Conservation (phyloP, 1,140 invertebrate species). For the Hylyphantes graminicola region DNA sequence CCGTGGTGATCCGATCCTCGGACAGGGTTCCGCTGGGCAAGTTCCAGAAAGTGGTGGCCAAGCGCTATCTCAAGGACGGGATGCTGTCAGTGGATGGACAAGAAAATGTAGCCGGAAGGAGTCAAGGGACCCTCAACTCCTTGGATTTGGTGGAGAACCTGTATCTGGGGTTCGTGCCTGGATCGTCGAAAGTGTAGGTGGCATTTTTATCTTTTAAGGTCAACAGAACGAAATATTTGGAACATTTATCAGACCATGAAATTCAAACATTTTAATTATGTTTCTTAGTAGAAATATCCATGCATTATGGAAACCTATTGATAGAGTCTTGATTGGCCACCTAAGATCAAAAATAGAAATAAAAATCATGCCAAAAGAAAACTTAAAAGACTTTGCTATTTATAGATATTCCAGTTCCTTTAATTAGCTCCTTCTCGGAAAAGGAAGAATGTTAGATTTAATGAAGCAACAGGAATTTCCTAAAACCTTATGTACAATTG, state of each 20-base stretch:
- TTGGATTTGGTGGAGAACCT: conserved; percentile 85
- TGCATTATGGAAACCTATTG: too few relatives aligned
- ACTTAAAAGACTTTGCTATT: too few relatives aligned
- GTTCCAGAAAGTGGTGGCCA: conserved; percentile 83
- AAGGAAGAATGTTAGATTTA: too few relatives aligned
- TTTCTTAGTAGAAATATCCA: too few relatives aligned
- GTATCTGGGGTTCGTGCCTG: conserved; percentile 83
- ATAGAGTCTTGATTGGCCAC: too few relatives aligned
- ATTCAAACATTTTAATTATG: too few relatives aligned
- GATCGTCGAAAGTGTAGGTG: conserved; percentile 65
- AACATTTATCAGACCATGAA: neutral
- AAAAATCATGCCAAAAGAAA: too few relatives aligned
- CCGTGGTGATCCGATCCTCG: conserved; percentile 79
- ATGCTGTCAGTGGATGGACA: conserved; percentile 83
- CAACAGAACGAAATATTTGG: neutral
- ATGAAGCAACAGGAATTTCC: too few relatives aligned
- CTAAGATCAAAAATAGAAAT: too few relatives aligned
- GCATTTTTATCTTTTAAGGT: conserved; percentile 55
- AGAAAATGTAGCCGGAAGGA: conserved; percentile 82
- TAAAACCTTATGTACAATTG: too few relatives aligned
- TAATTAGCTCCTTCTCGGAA: too few relatives aligned
- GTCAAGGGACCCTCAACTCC: conserved; percentile 82
- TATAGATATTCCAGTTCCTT: too few relatives aligned
- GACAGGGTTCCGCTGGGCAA: conserved; percentile 80
- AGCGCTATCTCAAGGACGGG: conserved; percentile 85